Percentiles rank a stretch among this genome's conserved stretches.
Evolutionary conservation across 1,140 invertebrate species (phyloP).

Genomic region (Calycopis cecrops): DNA sequence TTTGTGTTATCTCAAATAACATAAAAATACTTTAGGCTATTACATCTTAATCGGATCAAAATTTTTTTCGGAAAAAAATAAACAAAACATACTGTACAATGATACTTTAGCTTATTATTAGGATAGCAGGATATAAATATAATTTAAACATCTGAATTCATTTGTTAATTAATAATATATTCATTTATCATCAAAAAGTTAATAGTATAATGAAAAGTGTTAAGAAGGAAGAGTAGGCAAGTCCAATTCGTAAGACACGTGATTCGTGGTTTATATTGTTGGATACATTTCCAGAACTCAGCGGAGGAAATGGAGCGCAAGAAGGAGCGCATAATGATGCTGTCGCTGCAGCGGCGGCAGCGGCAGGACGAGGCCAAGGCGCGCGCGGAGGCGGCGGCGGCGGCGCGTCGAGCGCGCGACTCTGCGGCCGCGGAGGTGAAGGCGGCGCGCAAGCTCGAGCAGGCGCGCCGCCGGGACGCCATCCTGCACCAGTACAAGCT

Average conservation of each 20-base stretch:
- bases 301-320: slow-evolving; percentile 93
- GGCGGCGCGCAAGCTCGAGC: slow-evolving; percentile 92
- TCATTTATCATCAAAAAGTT: no score
- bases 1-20: no score
- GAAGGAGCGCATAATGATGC: slow-evolving; percentile 91
- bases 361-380: slow-evolving; percentile 91
- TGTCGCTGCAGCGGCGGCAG: slow-evolving; percentile 90
- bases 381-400: slow-evolving; percentile 89
- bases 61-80: no score
- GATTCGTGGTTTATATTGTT: neutral
- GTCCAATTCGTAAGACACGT: neutral
- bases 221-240: no score
- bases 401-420: slow-evolving; percentile 85
- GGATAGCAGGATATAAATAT: no score
- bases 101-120: no score
- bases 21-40: no score
- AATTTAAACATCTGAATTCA: no score
- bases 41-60: no score
- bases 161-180: no score
- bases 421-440: slow-evolving; percentile 91
- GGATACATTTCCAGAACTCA: slow-evolving; percentile 76
- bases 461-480: slow-evolving; percentile 86
- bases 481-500: slow-evolving; percentile 97
- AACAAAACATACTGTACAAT: no score
- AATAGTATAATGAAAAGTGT: no score